Conservation (phyloP, 2,113 vertebrate species). For the Ammodytes dubius region DNA sequence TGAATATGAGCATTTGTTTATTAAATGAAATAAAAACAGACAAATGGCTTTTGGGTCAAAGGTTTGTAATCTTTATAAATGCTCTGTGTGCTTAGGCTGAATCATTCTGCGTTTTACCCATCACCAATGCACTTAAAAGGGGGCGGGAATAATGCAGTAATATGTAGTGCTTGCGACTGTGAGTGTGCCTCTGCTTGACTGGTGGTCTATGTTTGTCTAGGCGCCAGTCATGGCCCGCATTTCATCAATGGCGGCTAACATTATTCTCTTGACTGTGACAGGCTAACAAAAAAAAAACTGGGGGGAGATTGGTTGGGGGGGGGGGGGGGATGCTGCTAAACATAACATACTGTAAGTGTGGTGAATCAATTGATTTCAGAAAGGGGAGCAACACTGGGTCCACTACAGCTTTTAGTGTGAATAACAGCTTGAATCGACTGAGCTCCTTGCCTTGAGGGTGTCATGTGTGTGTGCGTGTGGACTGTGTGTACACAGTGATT, state of each 20-base stretch:
- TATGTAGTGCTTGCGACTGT: not conserved
- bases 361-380: conserved; percentile 64
- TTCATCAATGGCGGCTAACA: conserved; percentile 29
- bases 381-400: conserved; percentile 29
- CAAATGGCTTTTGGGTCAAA: conserved; percentile 37
- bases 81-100: conserved; percentile 23
- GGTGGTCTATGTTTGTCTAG: conserved; percentile 9
- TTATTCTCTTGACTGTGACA: conserved; percentile 41
- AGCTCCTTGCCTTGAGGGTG: conserved; percentile 35
- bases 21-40: conserved; percentile 42
- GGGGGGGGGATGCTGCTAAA: conserved; percentile 34
- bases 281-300: conserved; percentile 25
- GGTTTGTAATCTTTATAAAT: conserved; percentile 49
- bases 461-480: not conserved
- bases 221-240: conserved; percentile 16
- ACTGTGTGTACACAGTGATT: not conserved
- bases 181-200: not conserved
- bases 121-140: conserved; percentile 19
- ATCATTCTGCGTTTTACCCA: conserved; percentile 41
- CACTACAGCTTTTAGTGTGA: conserved; percentile 47
- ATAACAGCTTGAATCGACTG: conserved; percentile 63
- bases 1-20: conserved; percentile 40
- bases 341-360: conserved; percentile 11
- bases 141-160: not conserved
- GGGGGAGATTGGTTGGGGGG: conserved; percentile 8